Percentiles rank a stretch among this genome's conserved stretches.
phyloP scores from a whole-genome alignment of 37 sponge, comb jelly and placozoan genomes.

The Bolinopsis microptera region DNA sequence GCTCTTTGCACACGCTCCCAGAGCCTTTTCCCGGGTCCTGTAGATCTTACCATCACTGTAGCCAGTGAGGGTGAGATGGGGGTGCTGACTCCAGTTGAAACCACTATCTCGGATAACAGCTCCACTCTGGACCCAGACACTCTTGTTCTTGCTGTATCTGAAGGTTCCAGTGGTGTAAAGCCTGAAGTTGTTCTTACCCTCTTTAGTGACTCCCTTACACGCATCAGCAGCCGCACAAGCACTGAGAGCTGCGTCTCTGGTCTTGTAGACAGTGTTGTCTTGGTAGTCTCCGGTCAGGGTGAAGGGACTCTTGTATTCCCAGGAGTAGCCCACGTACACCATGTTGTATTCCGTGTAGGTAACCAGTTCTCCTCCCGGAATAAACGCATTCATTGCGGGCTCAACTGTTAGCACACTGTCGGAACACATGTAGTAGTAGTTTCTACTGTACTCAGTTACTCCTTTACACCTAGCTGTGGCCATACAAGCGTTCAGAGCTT shows the following conservation, averaged over 20 bases:
- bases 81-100: neutral
- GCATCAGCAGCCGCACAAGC: constrained; percentile 1
- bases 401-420: neutral
- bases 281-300: constrained; percentile 9
- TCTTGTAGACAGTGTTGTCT: constrained; percentile 38
- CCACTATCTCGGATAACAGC: neutral
- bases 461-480: neutral
- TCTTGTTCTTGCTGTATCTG: neutral
- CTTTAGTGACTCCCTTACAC: constrained; percentile 16
- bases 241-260: neutral
- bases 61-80: neutral
- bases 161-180: constrained; percentile 11
- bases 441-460: neutral
- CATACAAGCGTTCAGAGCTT: neutral
- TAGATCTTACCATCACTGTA: neutral
- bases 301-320: constrained; percentile 35
- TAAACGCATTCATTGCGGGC: neutral
- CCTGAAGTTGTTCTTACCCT: constrained; percentile 2
- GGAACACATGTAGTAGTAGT: neutral
- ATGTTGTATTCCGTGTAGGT: neutral
- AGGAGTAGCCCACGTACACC: neutral
- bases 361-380: neutral
- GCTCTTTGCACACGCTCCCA: neutral
- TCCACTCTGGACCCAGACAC: neutral
- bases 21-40: neutral